These are phyloP conservation scores for Hypercompe scribonia DNA, from an alignment of 2,888 invertebrate species.

Conservation along the genomic window DNA sequence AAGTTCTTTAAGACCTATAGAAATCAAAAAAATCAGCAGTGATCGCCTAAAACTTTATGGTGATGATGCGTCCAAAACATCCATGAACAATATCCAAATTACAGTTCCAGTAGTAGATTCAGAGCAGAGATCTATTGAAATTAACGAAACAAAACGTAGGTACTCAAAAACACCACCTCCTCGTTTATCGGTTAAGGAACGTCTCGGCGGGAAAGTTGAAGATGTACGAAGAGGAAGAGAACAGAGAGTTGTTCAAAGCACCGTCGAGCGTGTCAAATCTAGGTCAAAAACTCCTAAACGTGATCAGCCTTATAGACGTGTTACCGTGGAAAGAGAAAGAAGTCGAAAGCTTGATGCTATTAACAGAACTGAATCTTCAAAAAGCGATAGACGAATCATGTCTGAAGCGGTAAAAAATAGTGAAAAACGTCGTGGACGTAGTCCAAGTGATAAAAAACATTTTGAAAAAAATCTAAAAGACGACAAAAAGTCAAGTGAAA, in stretches of 20 bases:
- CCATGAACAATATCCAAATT: constrained; percentile 84
- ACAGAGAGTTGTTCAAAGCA: constrained; percentile 84
- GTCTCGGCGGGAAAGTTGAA: constrained; percentile 92
- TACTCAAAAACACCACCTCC: constrained; percentile 86
- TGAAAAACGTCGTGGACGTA: constrained; percentile 63
- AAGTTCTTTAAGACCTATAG: constrained; percentile 92
- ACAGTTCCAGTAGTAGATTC: constrained; percentile 82
- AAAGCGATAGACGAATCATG: constrained; percentile 65
- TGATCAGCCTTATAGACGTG: constrained; percentile 79
- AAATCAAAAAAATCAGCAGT: constrained; percentile 91
- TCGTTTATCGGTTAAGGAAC: constrained; percentile 91
- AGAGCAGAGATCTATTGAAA: constrained; percentile 80
- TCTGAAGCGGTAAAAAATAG: constrained; percentile 61
- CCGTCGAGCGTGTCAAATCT: constrained; percentile 85
- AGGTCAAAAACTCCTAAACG: constrained; percentile 83
- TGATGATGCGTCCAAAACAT: constrained; percentile 76
- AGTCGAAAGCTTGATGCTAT: constrained; percentile 70
- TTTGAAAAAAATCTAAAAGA: constrained; percentile 64
- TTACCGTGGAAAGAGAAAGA: constrained; percentile 82
- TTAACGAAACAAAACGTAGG: constrained; percentile 77
- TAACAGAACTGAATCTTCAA: constrained; percentile 60
- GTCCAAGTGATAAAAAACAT: constrained; percentile 64
- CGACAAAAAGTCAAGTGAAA: constrained; percentile 58
- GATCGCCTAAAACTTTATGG: constrained; percentile 90
- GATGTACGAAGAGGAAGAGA: constrained; percentile 85